phyloP scores from a whole-genome alignment of 2,888 invertebrate genomes.

The Melanostoma mellinum region DNA sequence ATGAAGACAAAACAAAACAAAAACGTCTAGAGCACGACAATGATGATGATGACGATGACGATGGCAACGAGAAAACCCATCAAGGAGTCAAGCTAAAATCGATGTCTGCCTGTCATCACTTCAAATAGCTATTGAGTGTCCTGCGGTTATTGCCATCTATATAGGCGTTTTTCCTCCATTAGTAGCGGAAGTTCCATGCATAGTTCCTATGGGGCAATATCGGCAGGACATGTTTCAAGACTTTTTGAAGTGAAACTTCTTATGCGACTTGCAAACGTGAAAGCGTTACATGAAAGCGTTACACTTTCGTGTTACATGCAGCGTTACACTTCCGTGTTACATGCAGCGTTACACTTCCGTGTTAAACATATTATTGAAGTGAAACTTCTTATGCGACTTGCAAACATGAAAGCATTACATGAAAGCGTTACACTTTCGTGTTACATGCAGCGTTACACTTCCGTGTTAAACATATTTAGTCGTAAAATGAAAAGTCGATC shows the following conservation, averaged over 20 bases:
- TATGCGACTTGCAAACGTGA: not conserved
- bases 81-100: slow-evolving; percentile 61
- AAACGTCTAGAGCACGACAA: slow-evolving; percentile 8
- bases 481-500: no score
- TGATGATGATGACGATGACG: slow-evolving; percentile 19
- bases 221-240: not conserved
- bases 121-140: slow-evolving; percentile 66
- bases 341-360: no score
- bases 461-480: no score
- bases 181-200: slow-evolving; percentile 27
- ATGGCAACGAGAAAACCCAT: slow-evolving; percentile 45
- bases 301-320: no score
- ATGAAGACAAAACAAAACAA: slow-evolving; percentile 2
- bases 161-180: slow-evolving; percentile 51
- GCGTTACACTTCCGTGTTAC: no score
- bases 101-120: slow-evolving; percentile 60
- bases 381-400: no score
- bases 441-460: no score
- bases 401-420: no score
- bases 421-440: no score
- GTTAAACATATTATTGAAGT: no score
- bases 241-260: not conserved
- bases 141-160: slow-evolving; percentile 63
- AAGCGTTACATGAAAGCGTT: slow-evolving; percentile 5
- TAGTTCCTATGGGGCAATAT: slow-evolving; percentile 41